phyloP scores from a whole-genome alignment of 2,113 vertebrate genomes.

The Corythoichthys haematopterus region DNA sequence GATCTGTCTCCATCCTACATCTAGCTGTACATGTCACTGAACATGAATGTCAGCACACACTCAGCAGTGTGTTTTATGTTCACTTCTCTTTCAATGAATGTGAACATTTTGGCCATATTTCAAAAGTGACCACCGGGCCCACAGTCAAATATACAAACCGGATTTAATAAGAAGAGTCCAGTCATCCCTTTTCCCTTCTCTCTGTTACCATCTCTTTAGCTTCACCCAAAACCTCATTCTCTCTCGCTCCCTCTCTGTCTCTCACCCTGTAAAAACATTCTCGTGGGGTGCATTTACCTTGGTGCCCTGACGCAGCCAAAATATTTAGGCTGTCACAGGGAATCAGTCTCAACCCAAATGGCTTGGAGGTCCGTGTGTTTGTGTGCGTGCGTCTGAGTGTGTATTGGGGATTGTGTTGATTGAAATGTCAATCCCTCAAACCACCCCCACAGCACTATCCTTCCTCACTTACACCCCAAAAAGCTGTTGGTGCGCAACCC shows the following conservation, averaged over 20 bases:
- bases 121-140: background rate
- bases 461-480: constrained; percentile 27
- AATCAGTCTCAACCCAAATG: constrained; percentile 73
- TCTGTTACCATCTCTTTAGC: constrained; percentile 22
- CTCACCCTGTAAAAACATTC: constrained; percentile 61
- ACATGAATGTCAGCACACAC: background rate
- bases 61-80: background rate
- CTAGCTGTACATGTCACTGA: background rate
- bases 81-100: background rate
- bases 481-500: constrained; percentile 15
- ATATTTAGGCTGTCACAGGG: constrained; percentile 74
- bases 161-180: constrained; percentile 23
- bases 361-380: constrained; percentile 39
- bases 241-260: constrained; percentile 11
- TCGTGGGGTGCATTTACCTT: constrained; percentile 64
- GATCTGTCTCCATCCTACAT: no score
- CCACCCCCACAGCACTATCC: constrained; percentile 21
- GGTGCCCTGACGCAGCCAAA: constrained; percentile 63
- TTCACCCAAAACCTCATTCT: constrained; percentile 23
- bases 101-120: constrained; percentile 1
- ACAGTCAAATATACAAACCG: constrained; percentile 11
- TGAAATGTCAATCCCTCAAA: constrained; percentile 53
- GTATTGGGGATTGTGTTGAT: constrained; percentile 43
- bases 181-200: constrained; percentile 19
- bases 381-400: constrained; percentile 16